Evolutionary conservation across 1,140 invertebrate genomes (phyloP).

Genomic region (Popillia japonica): DNA sequence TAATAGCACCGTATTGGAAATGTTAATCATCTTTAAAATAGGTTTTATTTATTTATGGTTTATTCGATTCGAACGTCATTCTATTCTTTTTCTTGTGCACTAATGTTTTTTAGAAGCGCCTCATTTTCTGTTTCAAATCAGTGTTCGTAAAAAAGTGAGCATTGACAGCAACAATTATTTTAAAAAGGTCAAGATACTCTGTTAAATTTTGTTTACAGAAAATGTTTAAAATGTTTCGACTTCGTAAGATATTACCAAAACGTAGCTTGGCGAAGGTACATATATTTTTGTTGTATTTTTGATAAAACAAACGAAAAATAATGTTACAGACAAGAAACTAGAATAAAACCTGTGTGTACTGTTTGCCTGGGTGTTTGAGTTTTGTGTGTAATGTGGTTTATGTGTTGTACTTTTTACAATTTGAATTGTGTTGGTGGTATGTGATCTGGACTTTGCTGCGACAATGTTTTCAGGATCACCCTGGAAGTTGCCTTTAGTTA

Average conservation of each 20-base stretch:
- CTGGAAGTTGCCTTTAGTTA: no score
- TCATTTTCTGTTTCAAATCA: not conserved
- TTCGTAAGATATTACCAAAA: constrained; percentile 73
- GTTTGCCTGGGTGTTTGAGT: constrained; percentile 18
- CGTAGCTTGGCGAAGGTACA: constrained; percentile 76
- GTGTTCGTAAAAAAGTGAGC: not conserved
- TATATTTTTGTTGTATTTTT: constrained; percentile 36
- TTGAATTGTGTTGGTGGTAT: no score
- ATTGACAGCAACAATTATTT: no score
- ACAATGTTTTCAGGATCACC: no score
- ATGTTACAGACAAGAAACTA: not conserved
- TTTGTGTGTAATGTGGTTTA: no score
- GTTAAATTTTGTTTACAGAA: constrained; percentile 70
- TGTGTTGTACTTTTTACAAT: no score
- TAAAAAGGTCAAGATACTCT: constrained; percentile 17
- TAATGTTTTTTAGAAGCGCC: not conserved
- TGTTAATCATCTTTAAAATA: no score
- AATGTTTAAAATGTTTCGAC: constrained; percentile 73
- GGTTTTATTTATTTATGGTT: not conserved
- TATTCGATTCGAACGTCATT: not conserved
- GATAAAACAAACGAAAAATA: no score
- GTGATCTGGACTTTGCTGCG: no score
- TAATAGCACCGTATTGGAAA: no score
- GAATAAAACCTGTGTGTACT: not conserved
- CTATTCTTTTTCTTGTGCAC: constrained; percentile 19